These are phyloP conservation scores for Idris sp. DNA, from an alignment of 1,140 invertebrate genomes.

Conservation along the genomic window DNA sequence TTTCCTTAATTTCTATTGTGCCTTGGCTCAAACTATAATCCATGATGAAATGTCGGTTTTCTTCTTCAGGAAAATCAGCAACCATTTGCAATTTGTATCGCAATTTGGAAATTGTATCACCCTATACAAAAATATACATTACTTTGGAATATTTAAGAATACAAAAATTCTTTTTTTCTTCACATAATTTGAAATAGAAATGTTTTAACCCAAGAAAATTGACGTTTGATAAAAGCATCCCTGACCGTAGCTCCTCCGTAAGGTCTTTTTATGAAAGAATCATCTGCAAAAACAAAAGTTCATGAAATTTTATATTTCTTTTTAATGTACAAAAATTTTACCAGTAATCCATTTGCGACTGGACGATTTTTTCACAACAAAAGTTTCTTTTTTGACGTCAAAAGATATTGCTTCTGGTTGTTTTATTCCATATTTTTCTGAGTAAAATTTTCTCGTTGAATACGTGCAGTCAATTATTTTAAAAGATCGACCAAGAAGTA, in stretches of 20 bases:
- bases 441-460: slow-evolving; percentile 88
- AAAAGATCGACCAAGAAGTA: slow-evolving; percentile 84
- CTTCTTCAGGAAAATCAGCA: slow-evolving; percentile 83
- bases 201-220: too few species aligned
- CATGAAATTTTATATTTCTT: too few species aligned
- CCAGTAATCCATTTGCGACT: too few species aligned
- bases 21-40: slow-evolving; percentile 83
- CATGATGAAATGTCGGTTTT: slow-evolving; percentile 82
- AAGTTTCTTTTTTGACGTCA: slow-evolving; percentile 1
- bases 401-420: slow-evolving; percentile 2
- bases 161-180: too few species aligned
- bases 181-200: too few species aligned
- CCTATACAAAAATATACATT: too few species aligned
- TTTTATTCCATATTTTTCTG: slow-evolving; percentile 70
- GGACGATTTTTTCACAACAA: background rate
- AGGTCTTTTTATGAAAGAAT: too few species aligned
- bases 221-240: too few species aligned
- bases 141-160: too few species aligned
- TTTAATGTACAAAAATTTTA: too few species aligned
- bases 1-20: slow-evolving; percentile 81
- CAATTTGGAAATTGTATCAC: slow-evolving; percentile 81
- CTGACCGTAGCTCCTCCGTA: too few species aligned
- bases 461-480: slow-evolving; percentile 88
- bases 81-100: slow-evolving; percentile 83
- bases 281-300: too few species aligned